A percentile compares a stretch with the other conserved stretches of the same genome.
Conservation (phyloP, 2,888 invertebrate species). For the Xestia xanthographa region DNA sequence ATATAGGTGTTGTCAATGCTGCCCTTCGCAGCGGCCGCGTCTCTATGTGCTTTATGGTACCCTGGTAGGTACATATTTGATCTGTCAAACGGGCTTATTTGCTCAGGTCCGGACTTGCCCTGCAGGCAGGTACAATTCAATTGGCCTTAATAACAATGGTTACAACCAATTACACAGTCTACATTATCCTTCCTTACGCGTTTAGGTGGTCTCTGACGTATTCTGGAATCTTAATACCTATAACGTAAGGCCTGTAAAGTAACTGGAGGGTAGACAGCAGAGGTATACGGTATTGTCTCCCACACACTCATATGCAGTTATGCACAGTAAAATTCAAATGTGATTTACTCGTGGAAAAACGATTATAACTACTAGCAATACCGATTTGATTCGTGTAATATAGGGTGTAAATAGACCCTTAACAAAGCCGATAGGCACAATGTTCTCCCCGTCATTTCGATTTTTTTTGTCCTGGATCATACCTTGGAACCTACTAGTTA, state of each 20-base stretch:
- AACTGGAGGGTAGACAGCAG: background rate
- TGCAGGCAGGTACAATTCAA: slow-evolving; percentile 26
- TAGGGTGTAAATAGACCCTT: too few species aligned
- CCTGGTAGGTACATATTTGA: slow-evolving; percentile 25
- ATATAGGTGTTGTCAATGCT: background rate
- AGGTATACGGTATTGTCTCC: background rate
- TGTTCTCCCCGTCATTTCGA: too few species aligned
- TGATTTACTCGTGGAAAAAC: background rate
- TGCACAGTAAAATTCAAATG: background rate
- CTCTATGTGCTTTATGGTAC: background rate
- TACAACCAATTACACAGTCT: slow-evolving; percentile 14
- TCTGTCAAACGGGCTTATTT: slow-evolving; percentile 29
- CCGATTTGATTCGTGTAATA: background rate
- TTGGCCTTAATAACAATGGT: slow-evolving; percentile 21
- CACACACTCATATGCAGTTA: background rate
- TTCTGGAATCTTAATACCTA: slow-evolving; percentile 3
- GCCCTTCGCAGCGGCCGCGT: background rate
- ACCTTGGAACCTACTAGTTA: too few species aligned
- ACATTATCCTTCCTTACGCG: background rate
- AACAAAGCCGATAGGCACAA: too few species aligned
- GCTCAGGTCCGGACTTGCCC: background rate
- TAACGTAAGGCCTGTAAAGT: background rate
- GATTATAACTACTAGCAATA: background rate
- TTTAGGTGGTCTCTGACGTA: background rate
- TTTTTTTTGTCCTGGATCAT: too few species aligned